Conservation (phyloP, 2,797 vertebrate species). For the Epinephelus malabaricus region DNA sequence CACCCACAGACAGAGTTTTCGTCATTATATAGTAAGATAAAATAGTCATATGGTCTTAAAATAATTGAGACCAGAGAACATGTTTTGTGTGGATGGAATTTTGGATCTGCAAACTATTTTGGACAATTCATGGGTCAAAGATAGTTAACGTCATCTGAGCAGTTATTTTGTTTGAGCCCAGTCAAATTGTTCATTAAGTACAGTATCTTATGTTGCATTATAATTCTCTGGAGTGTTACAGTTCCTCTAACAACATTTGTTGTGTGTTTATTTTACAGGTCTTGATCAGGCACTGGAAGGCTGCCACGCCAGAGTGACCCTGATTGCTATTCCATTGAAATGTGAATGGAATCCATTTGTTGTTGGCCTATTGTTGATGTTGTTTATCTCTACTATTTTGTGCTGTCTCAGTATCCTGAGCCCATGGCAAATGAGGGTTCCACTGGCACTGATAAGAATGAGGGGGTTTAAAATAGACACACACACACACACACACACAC, state of each 20-base stretch:
- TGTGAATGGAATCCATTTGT: constrained; percentile 84
- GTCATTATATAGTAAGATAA: too few relatives aligned
- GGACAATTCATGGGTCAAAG: neutral
- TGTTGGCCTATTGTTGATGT: constrained; percentile 64
- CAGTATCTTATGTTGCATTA: neutral
- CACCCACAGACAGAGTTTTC: too few relatives aligned
- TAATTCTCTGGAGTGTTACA: neutral
- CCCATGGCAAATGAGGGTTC: constrained; percentile 60
- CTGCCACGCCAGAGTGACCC: constrained; percentile 59
- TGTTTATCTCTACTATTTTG: constrained; percentile 59
- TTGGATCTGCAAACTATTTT: neutral
- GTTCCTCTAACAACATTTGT: constrained; percentile 33
- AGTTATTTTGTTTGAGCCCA: neutral
- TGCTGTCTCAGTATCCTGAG: constrained; percentile 62
- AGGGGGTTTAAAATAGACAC: constrained; percentile 33
- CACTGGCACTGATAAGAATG: constrained; percentile 60
- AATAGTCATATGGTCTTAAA: neutral
- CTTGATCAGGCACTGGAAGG: constrained; percentile 78
- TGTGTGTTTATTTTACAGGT: constrained; percentile 76
- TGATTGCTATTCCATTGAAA: constrained; percentile 80
- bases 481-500: constrained; percentile 31
- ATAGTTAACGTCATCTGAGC: neutral
- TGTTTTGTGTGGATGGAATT: neutral
- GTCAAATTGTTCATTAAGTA: neutral
- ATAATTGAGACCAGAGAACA: neutral